Percentiles rank a stretch among this genome's conserved stretches.
These are phyloP conservation scores for Pseudomugil gertrudae DNA, from an alignment of 2,797 vertebrate species.

Conservation along the genomic window DNA sequence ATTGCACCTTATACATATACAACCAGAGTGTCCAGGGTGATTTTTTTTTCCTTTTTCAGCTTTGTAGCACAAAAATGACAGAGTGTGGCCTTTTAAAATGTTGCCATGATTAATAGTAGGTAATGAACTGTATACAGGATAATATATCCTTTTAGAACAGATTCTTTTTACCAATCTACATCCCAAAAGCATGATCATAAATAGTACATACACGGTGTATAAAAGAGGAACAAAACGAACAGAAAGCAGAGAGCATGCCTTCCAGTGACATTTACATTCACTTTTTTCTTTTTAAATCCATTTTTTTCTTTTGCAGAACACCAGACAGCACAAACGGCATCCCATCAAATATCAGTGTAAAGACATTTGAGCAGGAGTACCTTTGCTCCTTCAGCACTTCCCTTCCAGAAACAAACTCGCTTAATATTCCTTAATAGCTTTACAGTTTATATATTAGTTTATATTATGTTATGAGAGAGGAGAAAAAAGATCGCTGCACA, in stretches of 20 bases:
- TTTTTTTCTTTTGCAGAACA: slow-evolving; percentile 30
- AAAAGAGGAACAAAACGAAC: slow-evolving; percentile 71
- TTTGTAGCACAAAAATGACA: slow-evolving; percentile 60
- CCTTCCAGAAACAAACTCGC: slow-evolving; percentile 12
- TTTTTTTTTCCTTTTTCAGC: slow-evolving; percentile 36
- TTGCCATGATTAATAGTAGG: slow-evolving; percentile 66
- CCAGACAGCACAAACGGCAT: slow-evolving; percentile 56
- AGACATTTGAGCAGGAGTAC: slow-evolving; percentile 40
- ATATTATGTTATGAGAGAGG: not conserved
- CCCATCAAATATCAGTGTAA: slow-evolving; percentile 40
- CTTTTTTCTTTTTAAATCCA: slow-evolving; percentile 37
- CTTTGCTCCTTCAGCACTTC: slow-evolving; percentile 40
- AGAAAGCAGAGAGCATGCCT: slow-evolving; percentile 78
- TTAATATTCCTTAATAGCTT: slow-evolving; percentile 16
- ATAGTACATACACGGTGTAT: slow-evolving; percentile 79
- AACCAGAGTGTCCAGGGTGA: slow-evolving; percentile 59
- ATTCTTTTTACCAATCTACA: slow-evolving; percentile 75
- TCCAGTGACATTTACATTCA: slow-evolving; percentile 83
- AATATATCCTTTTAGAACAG: slow-evolving; percentile 81
- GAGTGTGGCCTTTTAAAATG: slow-evolving; percentile 51
- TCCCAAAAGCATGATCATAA: slow-evolving; percentile 74
- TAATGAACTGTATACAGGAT: slow-evolving; percentile 79
- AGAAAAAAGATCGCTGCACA: not conserved
- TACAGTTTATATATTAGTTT: slow-evolving; percentile 3
- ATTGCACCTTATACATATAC: slow-evolving; percentile 72